These are phyloP conservation scores for Leguminivora glycinivorella DNA, from an alignment of 1,140 invertebrate genomes.

Conservation along the genomic window DNA sequence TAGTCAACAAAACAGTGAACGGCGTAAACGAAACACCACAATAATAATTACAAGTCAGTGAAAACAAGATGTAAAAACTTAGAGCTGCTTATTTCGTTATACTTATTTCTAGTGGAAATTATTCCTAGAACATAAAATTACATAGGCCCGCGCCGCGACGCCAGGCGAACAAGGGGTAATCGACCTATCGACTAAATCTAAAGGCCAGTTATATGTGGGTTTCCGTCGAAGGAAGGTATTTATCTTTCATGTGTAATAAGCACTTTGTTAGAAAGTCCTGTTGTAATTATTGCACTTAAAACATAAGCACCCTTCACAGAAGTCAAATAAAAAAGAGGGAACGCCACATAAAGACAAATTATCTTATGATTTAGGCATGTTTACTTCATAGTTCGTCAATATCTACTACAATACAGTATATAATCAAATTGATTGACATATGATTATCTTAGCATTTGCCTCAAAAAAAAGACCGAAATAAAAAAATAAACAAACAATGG, in stretches of 20 bases:
- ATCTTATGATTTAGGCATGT: too few relatives aligned
- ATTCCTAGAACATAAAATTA: constrained; percentile 70
- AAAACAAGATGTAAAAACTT: constrained; percentile 48
- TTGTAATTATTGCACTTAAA: too few relatives aligned
- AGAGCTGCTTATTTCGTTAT: constrained; percentile 54
- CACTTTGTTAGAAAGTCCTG: too few relatives aligned
- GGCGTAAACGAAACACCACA: constrained; percentile 15
- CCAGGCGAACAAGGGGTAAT: not conserved
- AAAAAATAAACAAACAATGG: too few relatives aligned
- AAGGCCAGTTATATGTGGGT: too few relatives aligned
- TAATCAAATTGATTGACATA: not conserved
- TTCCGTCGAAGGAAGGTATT: too few relatives aligned
- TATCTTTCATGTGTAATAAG: too few relatives aligned
- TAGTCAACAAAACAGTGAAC: constrained; percentile 28
- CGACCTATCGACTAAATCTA: not conserved
- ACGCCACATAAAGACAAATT: too few relatives aligned
- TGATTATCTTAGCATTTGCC: too few relatives aligned
- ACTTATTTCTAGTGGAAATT: constrained; percentile 63
- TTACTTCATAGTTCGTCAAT: not conserved
- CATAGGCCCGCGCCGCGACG: constrained; percentile 41
- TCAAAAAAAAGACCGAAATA: too few relatives aligned
- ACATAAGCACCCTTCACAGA: too few relatives aligned
- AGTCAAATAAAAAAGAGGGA: too few relatives aligned
- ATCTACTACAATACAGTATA: not conserved
- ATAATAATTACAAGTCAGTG: constrained; percentile 39